These are phyloP conservation scores for Propithecus perrieri DNA, from an alignment of 2,797 vertebrate species.

Conservation along the genomic window DNA sequence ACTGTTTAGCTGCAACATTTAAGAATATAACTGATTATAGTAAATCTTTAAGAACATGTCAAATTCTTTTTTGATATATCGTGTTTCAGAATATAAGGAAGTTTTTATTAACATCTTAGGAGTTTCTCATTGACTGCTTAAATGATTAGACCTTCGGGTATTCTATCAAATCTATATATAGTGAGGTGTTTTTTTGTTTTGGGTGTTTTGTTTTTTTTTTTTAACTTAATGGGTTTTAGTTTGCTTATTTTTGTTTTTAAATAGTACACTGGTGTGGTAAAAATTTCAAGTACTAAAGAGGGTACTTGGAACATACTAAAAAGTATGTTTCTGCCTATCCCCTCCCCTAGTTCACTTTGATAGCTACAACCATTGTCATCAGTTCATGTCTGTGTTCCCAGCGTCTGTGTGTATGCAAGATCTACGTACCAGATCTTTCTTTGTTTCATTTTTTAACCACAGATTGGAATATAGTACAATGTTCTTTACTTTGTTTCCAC, in stretches of 20 bases:
- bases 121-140: conserved; percentile 27
- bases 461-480: background rate
- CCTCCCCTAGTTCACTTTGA: background rate
- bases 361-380: background rate
- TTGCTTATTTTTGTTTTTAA: background rate
- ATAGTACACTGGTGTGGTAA: background rate
- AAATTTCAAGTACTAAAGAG: background rate
- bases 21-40: background rate
- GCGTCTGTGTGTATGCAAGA: background rate
- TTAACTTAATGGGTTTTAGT: background rate
- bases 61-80: background rate
- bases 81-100: background rate
- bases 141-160: conserved; percentile 1
- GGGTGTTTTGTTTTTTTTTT: background rate
- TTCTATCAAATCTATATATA: background rate
- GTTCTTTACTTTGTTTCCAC: background rate
- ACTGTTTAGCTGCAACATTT: background rate
- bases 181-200: background rate
- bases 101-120: conserved; percentile 14
- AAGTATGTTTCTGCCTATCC: background rate
- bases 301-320: background rate
- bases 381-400: background rate
- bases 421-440: background rate
- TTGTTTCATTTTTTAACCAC: background rate
- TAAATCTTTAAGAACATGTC: background rate